Evolutionary conservation across 2,797 vertebrate species (phyloP).

Genomic region (Neosalanx taihuensis): DNA sequence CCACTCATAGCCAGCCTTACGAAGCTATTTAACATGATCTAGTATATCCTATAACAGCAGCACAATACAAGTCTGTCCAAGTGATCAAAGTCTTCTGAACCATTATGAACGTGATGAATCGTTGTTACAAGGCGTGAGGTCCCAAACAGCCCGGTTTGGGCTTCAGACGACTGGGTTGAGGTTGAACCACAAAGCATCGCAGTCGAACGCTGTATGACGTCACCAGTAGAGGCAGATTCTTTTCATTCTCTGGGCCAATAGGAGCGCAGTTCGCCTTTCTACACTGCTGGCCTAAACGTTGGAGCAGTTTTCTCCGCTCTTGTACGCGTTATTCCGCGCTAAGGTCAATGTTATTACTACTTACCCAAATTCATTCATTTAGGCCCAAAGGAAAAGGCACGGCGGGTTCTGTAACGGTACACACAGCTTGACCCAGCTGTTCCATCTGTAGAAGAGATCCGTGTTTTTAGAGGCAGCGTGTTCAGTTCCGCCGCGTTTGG

Average conservation of each 20-base stretch:
- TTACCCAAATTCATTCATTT: slow-evolving; percentile 50
- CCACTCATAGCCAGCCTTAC: too few species aligned
- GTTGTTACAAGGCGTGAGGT: too few species aligned
- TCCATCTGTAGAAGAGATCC: not conserved
- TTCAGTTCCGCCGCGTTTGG: slow-evolving; percentile 21
- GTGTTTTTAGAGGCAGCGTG: slow-evolving; percentile 10
- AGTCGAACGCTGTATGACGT: slow-evolving; percentile 19
- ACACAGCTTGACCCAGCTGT: too few species aligned
- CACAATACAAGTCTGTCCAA: too few species aligned
- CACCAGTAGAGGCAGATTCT: slow-evolving; percentile 17
- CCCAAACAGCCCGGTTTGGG: not conserved
- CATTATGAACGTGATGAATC: too few species aligned
- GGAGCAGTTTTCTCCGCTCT: slow-evolving; percentile 30
- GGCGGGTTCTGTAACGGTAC: not conserved
- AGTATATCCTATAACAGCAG: too few species aligned
- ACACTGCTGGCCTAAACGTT: slow-evolving; percentile 16
- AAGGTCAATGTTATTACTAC: slow-evolving; percentile 43
- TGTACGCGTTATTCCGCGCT: slow-evolving; percentile 19
- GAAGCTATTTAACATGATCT: too few species aligned
- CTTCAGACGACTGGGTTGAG: not conserved
- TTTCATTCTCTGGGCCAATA: slow-evolving; percentile 47
- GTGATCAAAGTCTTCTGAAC: too few species aligned
- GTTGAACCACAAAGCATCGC: not conserved
- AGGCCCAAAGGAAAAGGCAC: not conserved
- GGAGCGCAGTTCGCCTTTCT: slow-evolving; percentile 31